Evolutionary conservation across 2,888 invertebrate genomes (phyloP).

Genomic region (Lypha dubia): DNA sequence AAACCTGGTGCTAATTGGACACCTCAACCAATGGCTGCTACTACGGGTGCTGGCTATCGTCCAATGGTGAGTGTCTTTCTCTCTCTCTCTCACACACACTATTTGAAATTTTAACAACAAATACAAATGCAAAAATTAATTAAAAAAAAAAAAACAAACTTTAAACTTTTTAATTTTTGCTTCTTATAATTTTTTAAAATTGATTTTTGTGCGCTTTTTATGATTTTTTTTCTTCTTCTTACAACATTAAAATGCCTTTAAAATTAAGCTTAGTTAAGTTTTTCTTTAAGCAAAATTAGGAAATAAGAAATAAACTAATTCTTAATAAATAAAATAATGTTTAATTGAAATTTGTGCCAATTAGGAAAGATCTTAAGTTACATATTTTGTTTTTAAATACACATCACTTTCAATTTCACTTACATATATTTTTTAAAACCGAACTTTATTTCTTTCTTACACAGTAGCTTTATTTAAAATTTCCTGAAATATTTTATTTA

Average conservation of each 20-base stretch:
- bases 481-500: slow-evolving; percentile 1
- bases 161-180: slow-evolving; percentile 53
- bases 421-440: slow-evolving; percentile 3
- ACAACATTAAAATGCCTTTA: slow-evolving; percentile 24
- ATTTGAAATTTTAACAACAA: slow-evolving; percentile 30
- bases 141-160: slow-evolving; percentile 54
- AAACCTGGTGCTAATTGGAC: slow-evolving; percentile 92
- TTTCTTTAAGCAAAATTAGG: slow-evolving; percentile 53
- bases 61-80: slow-evolving; percentile 89
- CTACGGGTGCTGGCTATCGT: slow-evolving; percentile 93
- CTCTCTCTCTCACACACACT: slow-evolving; percentile 61
- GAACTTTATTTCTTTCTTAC: slow-evolving; percentile 12
- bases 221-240: slow-evolving; percentile 31
- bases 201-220: slow-evolving; percentile 28
- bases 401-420: slow-evolving; percentile 15
- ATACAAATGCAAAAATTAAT: slow-evolving; percentile 56
- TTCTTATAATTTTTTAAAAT: slow-evolving; percentile 42
- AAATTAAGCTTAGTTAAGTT: slow-evolving; percentile 41
- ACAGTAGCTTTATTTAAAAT: slow-evolving; percentile 42
- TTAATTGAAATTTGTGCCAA: slow-evolving; percentile 71
- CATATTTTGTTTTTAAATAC: slow-evolving; percentile 24
- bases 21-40: slow-evolving; percentile 94
- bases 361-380: slow-evolving; percentile 43
- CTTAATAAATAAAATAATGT: slow-evolving; percentile 10
- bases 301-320: slow-evolving; percentile 23